Evolutionary conservation across 2,797 vertebrate genomes (phyloP).

Genomic region (Sparus aurata): DNA sequence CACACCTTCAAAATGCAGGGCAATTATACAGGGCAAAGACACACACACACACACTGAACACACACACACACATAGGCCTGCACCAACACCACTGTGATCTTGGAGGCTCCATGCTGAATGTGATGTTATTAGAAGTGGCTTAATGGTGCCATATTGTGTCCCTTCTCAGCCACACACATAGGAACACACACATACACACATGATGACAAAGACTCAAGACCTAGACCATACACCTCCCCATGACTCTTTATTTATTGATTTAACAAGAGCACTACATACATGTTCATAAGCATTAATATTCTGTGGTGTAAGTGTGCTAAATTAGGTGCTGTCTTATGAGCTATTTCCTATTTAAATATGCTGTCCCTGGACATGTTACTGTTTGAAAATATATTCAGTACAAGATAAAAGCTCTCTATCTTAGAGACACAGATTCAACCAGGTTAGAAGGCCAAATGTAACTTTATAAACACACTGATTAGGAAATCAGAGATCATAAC

Average conservation of each 20-base stretch:
- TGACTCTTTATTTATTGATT: conserved; percentile 26
- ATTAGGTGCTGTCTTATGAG: neutral
- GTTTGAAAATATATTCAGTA: neutral
- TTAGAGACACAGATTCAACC: neutral
- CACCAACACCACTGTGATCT: conserved; percentile 60
- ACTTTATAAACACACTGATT: neutral
- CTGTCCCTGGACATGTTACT: neutral
- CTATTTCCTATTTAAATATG: neutral
- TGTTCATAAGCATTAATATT: conserved; percentile 4
- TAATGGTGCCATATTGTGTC: conserved; percentile 85
- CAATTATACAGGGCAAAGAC: conserved; percentile 2
- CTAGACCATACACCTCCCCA: conserved; percentile 40
- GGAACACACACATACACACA: conserved; percentile 17
- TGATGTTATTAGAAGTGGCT: conserved; percentile 87
- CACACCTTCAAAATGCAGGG: conserved; percentile 13
- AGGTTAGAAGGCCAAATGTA: neutral
- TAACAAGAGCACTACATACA: neutral
- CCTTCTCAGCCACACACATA: conserved; percentile 54
- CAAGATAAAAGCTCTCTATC: too few species aligned
- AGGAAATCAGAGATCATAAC: neutral
- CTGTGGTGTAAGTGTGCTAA: conserved; percentile 6
- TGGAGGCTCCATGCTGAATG: conserved; percentile 68
- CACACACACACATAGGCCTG: conserved; percentile 17
- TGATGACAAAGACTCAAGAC: conserved; percentile 38
- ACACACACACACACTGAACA: conserved; percentile 21